Evolutionary conservation across 2,797 vertebrate species (phyloP).

Genomic region (Microhierax caerulescens): DNA sequence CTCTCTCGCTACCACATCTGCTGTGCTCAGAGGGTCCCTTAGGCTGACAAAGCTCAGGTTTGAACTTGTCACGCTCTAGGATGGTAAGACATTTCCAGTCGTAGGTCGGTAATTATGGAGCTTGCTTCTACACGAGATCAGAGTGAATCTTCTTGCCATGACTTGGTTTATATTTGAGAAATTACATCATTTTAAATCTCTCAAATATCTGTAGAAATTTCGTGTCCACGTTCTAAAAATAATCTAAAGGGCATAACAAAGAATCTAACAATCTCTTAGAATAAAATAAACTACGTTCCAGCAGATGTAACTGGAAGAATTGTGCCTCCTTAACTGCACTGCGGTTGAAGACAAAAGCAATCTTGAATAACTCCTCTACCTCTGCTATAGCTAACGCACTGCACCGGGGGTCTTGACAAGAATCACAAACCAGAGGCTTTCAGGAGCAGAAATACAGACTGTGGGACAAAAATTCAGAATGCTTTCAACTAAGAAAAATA

Average conservation of each 20-base stretch:
- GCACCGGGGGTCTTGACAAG: neutral
- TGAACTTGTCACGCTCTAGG: neutral
- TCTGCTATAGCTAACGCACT: neutral
- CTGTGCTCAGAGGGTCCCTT: slow-evolving; percentile 6
- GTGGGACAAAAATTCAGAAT: neutral
- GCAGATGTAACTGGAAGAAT: neutral
- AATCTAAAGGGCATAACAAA: neutral
- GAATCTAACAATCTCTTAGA: neutral
- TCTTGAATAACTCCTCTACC: neutral
- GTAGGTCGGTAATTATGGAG: slow-evolving; percentile 12
- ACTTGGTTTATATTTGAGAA: neutral
- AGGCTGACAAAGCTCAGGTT: slow-evolving; percentile 47
- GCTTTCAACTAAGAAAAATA: neutral
- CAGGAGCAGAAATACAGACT: neutral
- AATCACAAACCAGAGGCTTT: neutral
- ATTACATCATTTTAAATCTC: neutral
- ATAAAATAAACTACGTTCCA: neutral
- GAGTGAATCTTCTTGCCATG: neutral
- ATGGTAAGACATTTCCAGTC: slow-evolving; percentile 10
- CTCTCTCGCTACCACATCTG: slow-evolving; percentile 21
- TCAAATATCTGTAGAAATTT: neutral
- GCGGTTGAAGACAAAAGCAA: neutral
- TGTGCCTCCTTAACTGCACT: neutral
- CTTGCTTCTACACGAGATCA: slow-evolving; percentile 16
- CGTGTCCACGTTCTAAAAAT: neutral